A percentile compares a stretch with the other conserved stretches of the same genome.
phyloP scores from a whole-genome alignment of 2,888 invertebrate species.

The Harmothoe impar region DNA sequence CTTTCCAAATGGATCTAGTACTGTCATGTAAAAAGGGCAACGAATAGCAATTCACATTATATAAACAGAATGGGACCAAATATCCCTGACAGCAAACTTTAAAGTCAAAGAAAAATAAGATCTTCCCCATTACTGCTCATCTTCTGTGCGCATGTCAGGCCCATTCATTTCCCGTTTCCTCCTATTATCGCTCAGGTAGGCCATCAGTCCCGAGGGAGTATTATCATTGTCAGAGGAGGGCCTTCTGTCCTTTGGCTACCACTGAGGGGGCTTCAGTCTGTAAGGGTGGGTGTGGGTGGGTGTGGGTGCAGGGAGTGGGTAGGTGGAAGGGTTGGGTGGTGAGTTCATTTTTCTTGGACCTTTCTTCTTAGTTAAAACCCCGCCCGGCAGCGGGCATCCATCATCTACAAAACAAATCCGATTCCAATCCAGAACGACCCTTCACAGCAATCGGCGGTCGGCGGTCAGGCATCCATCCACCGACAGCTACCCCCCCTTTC shows the following conservation, averaged over 20 bases:
- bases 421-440: slow-evolving; percentile 43
- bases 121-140: background rate
- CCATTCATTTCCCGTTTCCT: background rate
- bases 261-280: background rate
- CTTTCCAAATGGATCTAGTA: no score
- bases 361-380: slow-evolving; percentile 16
- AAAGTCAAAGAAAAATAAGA: background rate
- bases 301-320: background rate
- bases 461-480: background rate
- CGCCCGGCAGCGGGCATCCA: background rate
- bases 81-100: background rate
- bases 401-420: slow-evolving; percentile 30
- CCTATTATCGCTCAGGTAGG: slow-evolving; percentile 20
- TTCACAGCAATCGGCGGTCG: background rate
- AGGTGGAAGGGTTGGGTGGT: background rate
- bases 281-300: background rate
- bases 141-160: slow-evolving; percentile 6
- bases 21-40: background rate
- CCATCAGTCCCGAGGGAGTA: background rate
- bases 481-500: background rate
- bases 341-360: slow-evolving; percentile 15
- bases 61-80: background rate
- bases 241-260: background rate
- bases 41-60: background rate
- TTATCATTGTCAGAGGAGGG: background rate